phyloP scores from a whole-genome alignment of 2,113 vertebrate species.

The Orthonyx spaldingii region DNA sequence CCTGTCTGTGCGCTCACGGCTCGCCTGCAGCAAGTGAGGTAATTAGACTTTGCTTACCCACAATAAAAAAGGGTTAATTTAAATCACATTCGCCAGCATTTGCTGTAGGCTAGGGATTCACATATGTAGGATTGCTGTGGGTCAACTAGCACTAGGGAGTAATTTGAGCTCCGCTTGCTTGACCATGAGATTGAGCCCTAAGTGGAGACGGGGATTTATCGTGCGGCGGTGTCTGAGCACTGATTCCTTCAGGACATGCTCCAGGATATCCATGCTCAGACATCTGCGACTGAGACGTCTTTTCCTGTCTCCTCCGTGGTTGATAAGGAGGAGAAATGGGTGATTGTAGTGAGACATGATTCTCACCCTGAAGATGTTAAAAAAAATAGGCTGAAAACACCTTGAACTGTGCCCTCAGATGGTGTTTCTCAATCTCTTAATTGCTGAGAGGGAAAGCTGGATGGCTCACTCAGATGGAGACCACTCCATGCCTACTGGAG shows the following conservation, averaged over 20 bases:
- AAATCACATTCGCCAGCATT: background rate
- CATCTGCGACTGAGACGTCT: background rate
- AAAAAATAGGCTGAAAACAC: background rate
- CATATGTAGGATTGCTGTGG: background rate
- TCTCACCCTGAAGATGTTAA: background rate
- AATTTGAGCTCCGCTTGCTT: slow-evolving; percentile 24
- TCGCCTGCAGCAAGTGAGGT: slow-evolving; percentile 36
- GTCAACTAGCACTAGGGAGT: background rate
- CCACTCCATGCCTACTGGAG: background rate
- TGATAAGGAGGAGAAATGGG: background rate
- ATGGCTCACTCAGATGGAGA: background rate
- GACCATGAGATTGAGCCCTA: slow-evolving; percentile 17
- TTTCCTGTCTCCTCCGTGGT: background rate
- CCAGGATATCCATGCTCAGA: background rate
- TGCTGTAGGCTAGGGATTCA: slow-evolving; percentile 61
- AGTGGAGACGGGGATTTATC: background rate
- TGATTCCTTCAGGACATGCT: background rate
- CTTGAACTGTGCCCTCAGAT: background rate
- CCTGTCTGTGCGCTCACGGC: background rate
- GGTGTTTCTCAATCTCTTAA: background rate
- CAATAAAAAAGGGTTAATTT: slow-evolving; percentile 67
- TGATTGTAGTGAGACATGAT: background rate
- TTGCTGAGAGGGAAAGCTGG: background rate
- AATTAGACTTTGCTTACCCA: slow-evolving; percentile 60
- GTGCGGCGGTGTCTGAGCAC: background rate